Conservation (phyloP, 2,888 invertebrate species). For the Cantharis rustica region DNA sequence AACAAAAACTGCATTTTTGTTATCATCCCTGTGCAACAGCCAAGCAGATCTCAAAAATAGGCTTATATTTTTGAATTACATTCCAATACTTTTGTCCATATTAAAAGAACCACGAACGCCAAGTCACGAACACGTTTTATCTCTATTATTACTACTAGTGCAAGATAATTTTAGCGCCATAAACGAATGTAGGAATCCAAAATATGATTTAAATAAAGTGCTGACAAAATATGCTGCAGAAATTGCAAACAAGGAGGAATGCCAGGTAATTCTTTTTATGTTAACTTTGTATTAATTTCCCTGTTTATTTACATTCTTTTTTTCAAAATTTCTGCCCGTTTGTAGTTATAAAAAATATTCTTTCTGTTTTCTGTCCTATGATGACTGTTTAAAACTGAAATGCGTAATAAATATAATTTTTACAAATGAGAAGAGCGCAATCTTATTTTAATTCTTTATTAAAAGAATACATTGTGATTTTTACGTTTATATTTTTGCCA, state of each 20-base stretch:
- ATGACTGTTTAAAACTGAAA: no score
- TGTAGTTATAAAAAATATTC: no score
- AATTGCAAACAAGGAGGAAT: constrained; percentile 56
- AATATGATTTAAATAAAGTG: constrained; percentile 52
- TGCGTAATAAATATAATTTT: no score
- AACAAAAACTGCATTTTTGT: constrained; percentile 75
- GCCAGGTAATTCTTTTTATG: constrained; percentile 39
- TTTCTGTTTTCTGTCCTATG: no score
- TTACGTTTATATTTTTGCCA: no score
- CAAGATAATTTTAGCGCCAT: constrained; percentile 54
- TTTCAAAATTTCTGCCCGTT: no score
- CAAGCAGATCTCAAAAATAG: constrained; percentile 63
- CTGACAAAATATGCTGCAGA: constrained; percentile 51
- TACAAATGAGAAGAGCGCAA: no score
- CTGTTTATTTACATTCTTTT: no score
- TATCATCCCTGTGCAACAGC: constrained; percentile 64
- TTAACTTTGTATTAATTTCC: no score
- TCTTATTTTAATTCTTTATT: no score
- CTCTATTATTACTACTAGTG: constrained; percentile 56
- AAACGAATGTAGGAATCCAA: constrained; percentile 54
- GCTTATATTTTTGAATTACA: constrained; percentile 44
- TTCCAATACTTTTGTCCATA: constrained; percentile 44
- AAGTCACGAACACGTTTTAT: constrained; percentile 60
- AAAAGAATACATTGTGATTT: no score
- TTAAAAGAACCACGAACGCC: constrained; percentile 41